A percentile compares a stretch with the other conserved stretches of the same genome.
phyloP scores from a whole-genome alignment of 2,113 vertebrate species.

The Plestiodon gilberti region DNA sequence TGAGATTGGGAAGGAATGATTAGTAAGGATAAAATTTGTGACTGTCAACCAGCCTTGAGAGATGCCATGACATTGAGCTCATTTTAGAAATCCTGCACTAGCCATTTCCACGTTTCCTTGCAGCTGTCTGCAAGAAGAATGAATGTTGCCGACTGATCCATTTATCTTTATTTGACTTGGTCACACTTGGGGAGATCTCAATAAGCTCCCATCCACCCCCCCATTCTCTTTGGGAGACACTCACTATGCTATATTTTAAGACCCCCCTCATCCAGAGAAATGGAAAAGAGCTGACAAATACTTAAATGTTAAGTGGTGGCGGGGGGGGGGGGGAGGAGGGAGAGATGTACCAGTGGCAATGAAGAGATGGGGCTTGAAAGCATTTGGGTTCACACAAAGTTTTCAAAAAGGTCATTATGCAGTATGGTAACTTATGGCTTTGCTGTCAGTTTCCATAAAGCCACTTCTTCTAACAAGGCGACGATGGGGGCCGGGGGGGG shows the following conservation, averaged over 20 bases:
- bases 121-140: not conserved
- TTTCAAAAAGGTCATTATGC: constrained; percentile 72
- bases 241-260: not conserved
- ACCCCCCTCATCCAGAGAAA: not conserved
- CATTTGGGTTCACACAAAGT: constrained; percentile 63
- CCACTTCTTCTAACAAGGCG: constrained; percentile 62
- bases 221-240: not conserved
- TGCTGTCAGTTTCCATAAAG: constrained; percentile 70
- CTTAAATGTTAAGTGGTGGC: constrained; percentile 37
- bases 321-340: no score
- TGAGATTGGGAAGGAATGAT: not conserved
- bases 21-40: not conserved
- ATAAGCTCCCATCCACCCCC: not conserved
- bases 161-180: not conserved
- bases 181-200: not conserved
- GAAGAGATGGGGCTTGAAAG: constrained; percentile 47
- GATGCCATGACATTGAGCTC: not conserved
- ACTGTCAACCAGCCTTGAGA: no score
- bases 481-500: not conserved
- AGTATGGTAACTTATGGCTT: constrained; percentile 72
- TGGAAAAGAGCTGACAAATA: constrained; percentile 14
- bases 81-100: not conserved
- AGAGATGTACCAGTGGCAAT: constrained; percentile 45
- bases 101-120: not conserved
- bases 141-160: not conserved